Base-by-base conservation (phyloP, 2,113 vertebrate genomes). In the Platysternon megacephalum region DNA sequence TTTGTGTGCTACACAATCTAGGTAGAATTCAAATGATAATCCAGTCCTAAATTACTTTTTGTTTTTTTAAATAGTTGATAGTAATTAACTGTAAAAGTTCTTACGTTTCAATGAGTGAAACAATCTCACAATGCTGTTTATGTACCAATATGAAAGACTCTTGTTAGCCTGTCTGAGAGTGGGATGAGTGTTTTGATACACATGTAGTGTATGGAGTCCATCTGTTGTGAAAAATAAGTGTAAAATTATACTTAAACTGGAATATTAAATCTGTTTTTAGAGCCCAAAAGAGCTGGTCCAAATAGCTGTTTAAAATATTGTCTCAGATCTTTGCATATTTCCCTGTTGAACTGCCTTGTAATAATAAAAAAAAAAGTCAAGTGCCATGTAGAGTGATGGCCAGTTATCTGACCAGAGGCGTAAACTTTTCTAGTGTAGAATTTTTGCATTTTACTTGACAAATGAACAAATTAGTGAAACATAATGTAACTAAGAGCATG, bases 291-390 rank as follows among this genome's bases (percentile, higher is more conserved):
- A 94, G 61, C 42, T 88, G 65, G 78, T 80, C 89, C 83, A 95
- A 91, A 82, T 79, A 93, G 39, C 94, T 92, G 28, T 65, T 90
- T 95, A 76, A 39, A 87, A 17, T 88, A 86, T 72, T 79, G 46
- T 88, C 56, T 79, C 74, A 95, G 61, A 88, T 94, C 84, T 95
- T 94, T 82, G 42, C 56, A 79, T 95, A 35, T 46, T 90, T 93
- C 82, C 82, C 39, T 85, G 89, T 82, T 91, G 53, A 61, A 17
- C 89, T 82, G 32, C 72, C 84, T 19, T n/a, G 16, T n/a, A 68
- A 21, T 19, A 86, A 65, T 26, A 51, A n/a, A 76, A 14, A 94
- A 84, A 92, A 29, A 91, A 93, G 72, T 84, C 61, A 95, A 79
- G 90, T 96, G 29, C 61, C 49, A n/a, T 72, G 90, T 88, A 88